phyloP scores from a whole-genome alignment of 1,140 invertebrate genomes.

The Antheraea mylitta region DNA sequence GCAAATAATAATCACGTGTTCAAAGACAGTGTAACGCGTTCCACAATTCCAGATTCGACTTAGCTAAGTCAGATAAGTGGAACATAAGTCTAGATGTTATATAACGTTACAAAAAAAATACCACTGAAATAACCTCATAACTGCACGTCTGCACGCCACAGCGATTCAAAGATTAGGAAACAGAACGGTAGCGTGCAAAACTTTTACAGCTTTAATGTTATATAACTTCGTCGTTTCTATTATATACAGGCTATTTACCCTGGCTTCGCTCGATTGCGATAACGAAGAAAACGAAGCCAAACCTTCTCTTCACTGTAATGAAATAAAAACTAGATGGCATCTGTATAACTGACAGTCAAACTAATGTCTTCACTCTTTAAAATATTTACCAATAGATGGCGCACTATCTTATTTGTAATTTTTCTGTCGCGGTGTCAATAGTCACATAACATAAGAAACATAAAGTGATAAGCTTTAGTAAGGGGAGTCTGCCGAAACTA shows the following conservation, averaged over 20 bases:
- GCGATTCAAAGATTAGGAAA: slow-evolving; percentile 23
- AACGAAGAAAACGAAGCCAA: no score
- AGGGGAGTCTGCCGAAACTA: no score
- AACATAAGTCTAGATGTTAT: neutral
- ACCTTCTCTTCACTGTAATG: no score
- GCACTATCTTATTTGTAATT: no score
- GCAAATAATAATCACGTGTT: neutral
- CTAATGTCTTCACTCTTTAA: no score
- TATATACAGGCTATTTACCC: neutral
- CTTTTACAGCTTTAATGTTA: slow-evolving; percentile 18
- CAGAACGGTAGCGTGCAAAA: slow-evolving; percentile 21
- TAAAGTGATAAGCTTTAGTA: no score
- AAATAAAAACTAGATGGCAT: no score
- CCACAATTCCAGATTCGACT: neutral
- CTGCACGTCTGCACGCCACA: slow-evolving; percentile 21
- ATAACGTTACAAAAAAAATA: slow-evolving; percentile 10
- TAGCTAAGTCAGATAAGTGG: neutral
- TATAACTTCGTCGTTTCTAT: neutral
- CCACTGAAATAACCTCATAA: slow-evolving; percentile 17
- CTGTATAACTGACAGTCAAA: no score
- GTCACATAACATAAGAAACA: no score
- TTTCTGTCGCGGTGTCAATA: no score
- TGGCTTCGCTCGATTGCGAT: no score
- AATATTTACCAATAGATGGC: no score
- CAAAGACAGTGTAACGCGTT: neutral